A percentile compares a stretch with the other conserved stretches of the same genome.
These are phyloP conservation scores for Rhabdomys pumilio DNA, from an alignment of 2,797 vertebrate species.

Conservation along the genomic window DNA sequence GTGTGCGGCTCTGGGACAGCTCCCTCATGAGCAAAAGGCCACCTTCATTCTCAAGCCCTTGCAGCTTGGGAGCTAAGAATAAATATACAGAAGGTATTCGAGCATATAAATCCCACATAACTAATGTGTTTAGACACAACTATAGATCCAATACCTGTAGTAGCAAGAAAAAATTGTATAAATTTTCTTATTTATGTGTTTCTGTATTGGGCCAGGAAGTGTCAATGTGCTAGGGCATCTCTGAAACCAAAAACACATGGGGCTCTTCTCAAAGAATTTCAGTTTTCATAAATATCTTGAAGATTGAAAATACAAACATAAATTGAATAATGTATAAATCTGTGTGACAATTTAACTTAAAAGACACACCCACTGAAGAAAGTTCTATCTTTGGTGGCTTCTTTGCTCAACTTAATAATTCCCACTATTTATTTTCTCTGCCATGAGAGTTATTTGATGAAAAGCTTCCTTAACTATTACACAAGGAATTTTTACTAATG, in stretches of 20 bases:
- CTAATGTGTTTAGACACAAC: conserved; percentile 25
- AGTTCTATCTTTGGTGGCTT: neutral
- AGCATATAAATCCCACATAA: neutral
- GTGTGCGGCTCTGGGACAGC: neutral
- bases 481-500: neutral
- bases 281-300: conserved; percentile 51
- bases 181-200: neutral
- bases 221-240: neutral
- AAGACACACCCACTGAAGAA: neutral
- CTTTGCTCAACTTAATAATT: neutral
- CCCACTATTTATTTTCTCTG: conserved; percentile 39
- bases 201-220: neutral
- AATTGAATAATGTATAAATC: conserved; percentile 22
- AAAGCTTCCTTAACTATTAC: conserved; percentile 19
- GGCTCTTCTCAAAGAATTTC: neutral
- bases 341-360: conserved; percentile 2
- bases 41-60: neutral
- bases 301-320: conserved; percentile 42
- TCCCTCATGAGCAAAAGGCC: conserved; percentile 8
- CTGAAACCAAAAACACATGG: neutral
- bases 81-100: neutral
- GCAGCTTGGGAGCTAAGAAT: neutral
- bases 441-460: neutral
- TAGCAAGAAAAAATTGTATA: neutral
- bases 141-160: neutral